These are phyloP conservation scores for Harpagoxenus sublaevis DNA, from an alignment of 2,888 invertebrate species.

Conservation along the genomic window DNA sequence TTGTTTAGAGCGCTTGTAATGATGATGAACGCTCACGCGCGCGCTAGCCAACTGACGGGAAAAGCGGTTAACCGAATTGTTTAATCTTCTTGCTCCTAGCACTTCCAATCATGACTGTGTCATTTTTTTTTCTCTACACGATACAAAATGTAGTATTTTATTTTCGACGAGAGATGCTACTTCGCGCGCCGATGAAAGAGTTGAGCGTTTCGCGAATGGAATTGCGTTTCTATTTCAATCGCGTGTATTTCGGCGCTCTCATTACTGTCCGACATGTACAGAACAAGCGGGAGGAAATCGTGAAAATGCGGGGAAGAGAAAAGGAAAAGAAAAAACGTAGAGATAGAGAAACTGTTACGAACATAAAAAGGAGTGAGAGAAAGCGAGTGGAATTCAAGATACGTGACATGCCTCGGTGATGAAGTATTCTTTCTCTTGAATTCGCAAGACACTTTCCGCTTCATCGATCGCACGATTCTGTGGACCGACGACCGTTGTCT, in stretches of 20 bases:
- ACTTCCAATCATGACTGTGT: not conserved
- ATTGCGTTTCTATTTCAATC: conserved; percentile 12
- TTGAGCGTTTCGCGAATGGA: not conserved
- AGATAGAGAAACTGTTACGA: conserved; percentile 32
- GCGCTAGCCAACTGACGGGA: conserved; percentile 12
- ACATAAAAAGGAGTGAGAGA: not conserved
- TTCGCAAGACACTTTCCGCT: conserved; percentile 51
- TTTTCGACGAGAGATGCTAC: not conserved
- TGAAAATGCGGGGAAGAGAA: conserved; percentile 6
- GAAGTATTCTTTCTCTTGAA: conserved; percentile 43
- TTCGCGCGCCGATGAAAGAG: not conserved
- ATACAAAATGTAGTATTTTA: not conserved
- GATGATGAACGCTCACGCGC: conserved; percentile 1
- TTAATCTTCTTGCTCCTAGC: not conserved
- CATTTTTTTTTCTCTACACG: not conserved
- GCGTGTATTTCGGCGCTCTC: conserved; percentile 2
- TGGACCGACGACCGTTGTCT: conserved; percentile 35
- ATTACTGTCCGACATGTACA: conserved; percentile 27
- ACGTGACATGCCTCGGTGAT: conserved; percentile 56
- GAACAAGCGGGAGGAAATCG: conserved; percentile 22
- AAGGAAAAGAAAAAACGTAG: not conserved
- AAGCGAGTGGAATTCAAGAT: conserved; percentile 38
- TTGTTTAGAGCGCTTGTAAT: conserved; percentile 31
- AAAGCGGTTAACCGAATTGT: conserved; percentile 16
- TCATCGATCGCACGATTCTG: conserved; percentile 27